Percentiles rank a stretch among this genome's conserved stretches.
phyloP scores from a whole-genome alignment of 2,888 invertebrate genomes.

The Dolichopus griseipennis region DNA sequence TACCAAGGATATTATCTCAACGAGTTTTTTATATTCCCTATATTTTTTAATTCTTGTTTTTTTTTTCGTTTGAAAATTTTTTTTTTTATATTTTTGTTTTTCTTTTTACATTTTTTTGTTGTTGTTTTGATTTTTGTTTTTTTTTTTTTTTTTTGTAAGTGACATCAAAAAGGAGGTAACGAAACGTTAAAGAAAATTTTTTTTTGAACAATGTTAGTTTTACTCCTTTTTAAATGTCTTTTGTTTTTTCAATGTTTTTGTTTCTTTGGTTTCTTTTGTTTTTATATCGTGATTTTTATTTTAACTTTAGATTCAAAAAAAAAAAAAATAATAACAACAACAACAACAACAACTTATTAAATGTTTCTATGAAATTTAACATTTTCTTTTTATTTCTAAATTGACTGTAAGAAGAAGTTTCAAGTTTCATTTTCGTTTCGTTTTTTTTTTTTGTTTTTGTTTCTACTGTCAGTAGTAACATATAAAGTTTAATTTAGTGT shows the following conservation, averaged over 20 bases:
- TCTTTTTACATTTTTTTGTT: not conserved
- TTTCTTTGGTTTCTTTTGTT: not conserved
- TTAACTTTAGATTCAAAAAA: not conserved
- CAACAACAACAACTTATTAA: not conserved
- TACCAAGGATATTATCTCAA: not conserved
- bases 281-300: not conserved
- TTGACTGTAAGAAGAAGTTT: not conserved
- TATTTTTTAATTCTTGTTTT: not conserved
- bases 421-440: not conserved
- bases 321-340: not conserved
- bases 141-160: not conserved
- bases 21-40: not conserved
- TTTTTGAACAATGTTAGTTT: not conserved
- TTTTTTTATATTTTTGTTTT: not conserved
- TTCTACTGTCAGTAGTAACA: not conserved
- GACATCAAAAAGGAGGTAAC: conserved; percentile 11
- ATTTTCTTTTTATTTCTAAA: not conserved
- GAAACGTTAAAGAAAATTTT: conserved; percentile 9
- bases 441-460: not conserved
- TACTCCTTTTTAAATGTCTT: not conserved
- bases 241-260: not conserved
- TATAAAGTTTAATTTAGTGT: conserved; percentile 1
- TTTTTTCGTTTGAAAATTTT: not conserved
- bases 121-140: not conserved
- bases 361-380: not conserved